Base-by-base conservation (phyloP, 1,140 invertebrate species). In the Hyles euphorbiae region DNA sequence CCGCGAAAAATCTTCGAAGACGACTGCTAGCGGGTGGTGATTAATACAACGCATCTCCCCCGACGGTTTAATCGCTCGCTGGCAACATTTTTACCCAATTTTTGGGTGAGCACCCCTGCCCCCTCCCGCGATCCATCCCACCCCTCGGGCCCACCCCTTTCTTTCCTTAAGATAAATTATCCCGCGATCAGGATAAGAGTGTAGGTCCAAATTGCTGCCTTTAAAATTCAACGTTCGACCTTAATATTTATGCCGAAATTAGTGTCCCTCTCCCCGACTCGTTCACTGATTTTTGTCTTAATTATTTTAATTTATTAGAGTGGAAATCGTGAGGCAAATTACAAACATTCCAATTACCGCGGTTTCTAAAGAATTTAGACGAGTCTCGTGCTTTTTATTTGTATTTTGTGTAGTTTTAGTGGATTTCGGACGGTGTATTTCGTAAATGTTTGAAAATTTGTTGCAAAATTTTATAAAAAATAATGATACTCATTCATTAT, bases 161-260 rank as follows among this genome's bases (percentile, higher is more conserved):
- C 83, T 88, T 88, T 88, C 83, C 78, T 86, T 83, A 86, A 88
- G 85, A 88, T 88, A 88, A 88, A 88, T 88, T 88, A 88, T 88
- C 80, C 83, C 72, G 70, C 76, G 85, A 86, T 88, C 85, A 82
- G 84, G 80, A 88, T 84, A 84, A 85, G 85, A 88, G 85, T 83
- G 83, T 86, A 84, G 81, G 81, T 86, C 86, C 78, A 83, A 88
- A 87, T 86, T 84, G 85, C 83, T 73, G 83, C 80, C 78, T 88
- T 87, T 86, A 88, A 86, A 88, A 86, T 86, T 86, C 79, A 73
- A 70, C 76, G 70, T 71, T 76, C 70, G 72, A 74, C 76, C 85
- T 78, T 78, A 87, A 82, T 84, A 83, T 83, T 87, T 81, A 70
- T 76, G 71, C 59, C 58, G 11, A 63, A 72, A 68, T 72, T 74